Base-by-base conservation (phyloP, 2,797 vertebrate genomes). In the Sorex maritimensis region DNA sequence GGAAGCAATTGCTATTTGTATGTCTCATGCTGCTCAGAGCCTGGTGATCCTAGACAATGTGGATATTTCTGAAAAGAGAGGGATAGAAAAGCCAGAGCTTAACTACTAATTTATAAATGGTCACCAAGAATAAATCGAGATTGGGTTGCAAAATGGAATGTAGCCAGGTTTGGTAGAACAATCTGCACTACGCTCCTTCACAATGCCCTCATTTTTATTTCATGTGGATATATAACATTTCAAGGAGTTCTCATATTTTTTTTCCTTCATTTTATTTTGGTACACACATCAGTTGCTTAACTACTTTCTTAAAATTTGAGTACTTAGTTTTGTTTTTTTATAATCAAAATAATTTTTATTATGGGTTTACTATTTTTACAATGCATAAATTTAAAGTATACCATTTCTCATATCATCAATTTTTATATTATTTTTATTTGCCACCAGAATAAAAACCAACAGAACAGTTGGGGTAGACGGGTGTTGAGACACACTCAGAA, bases 51-150 rank as follows among this genome's bases (percentile, higher is more conserved):
- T 75, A 88, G 88, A 94, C 87, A 88, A 75, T 67, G 75, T 55
- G 90, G 65, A 12, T 95, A 89, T 90, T 96, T 93, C 65, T 91
- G 61, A 74, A 93, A 69, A 72, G 6, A 49, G 8, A 72, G 15
- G 24, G 21, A 46, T 6, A 79, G 41, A 77, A 80, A 72, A 85
- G 26, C 8, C 80, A 69, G 55, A 10, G 14, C 19, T 90, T 83
- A 81, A 55, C 55, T 55, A 69, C 26, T 84, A n/a, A 61, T 49
- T 81, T 82, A 49, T 73, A 86, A 80, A 78, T 44, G 63, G n/a
- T 73, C 71, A 75, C 17, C 10, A 38, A 67, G 34, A 88, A 81
- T 73, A 81, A 75, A 41, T 2, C 80, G 63, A 78, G n/a, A 67
- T 24, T 15, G 21, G 12, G 17, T 23, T 55, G 67, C 38, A 38